Base-by-base conservation (phyloP, 64 coral and sea anemone genomes). In the Acropora yongei region DNA sequence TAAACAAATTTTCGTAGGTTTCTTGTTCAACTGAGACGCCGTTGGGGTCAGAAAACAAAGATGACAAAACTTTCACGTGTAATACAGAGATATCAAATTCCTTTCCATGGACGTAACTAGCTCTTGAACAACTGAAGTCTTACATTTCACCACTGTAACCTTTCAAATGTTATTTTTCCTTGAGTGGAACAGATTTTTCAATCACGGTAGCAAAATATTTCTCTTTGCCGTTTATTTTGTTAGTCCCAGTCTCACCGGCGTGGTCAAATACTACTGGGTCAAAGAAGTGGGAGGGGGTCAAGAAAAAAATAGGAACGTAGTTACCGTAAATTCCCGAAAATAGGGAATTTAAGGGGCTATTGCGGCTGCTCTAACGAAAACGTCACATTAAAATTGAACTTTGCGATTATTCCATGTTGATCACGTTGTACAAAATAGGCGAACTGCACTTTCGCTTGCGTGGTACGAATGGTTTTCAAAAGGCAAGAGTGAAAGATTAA, bases 151-250 rank as follows among this genome's bases (percentile, higher is more conserved):
- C 41, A 44, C 53, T 4, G 5, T 65, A 68, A 83, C 44, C 17
- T 66, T 45, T 57, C 61, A 83, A 83, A 57, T 9, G 51, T 55
- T 9, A 83, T 30, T 30, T 30, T 30, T 30, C 30, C 30, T 30
- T 30, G 30, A 30, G 30, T 30, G 30, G 30, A 30, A 30, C 30
- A 30, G 30, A 30, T 30, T 30, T 30, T 30, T 30, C 30, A 30
- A 30, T 30, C 30, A 68, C 80, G 58, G 66, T 84, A 42, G 46
- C 46, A 14, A 12, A 68, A 67, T 69, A 84, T 84, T 57, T 46
- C 55, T 14, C 10, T 12, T 9, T 3, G 42, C 42, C 17, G 30
- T 47, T 85, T 85, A 65, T 85, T 85, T 85, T 69, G 14, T 65
- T 71, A 40, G 61, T 50, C 65, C 82, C 45, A 85, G 61, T 85